Base-by-base conservation (phyloP, 2,888 invertebrate genomes). In the Bombyx huttoni region DNA sequence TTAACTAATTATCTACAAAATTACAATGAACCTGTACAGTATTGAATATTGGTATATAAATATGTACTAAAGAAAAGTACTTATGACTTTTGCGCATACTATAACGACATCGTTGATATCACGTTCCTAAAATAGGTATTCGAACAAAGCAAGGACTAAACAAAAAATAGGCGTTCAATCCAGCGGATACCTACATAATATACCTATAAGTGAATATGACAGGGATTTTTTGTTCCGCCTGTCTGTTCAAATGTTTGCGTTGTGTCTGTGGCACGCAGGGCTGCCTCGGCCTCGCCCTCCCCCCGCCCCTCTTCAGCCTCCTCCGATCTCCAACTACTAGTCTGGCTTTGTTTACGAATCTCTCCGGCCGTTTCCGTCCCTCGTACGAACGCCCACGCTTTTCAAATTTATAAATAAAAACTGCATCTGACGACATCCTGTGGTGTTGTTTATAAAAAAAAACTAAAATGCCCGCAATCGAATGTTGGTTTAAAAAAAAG, bases 291-390 rank as follows among this genome's bases (percentile, higher is more conserved):
- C n/a, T n/a, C n/a, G 67, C 64, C 63, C 64, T 67, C 62, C 67
- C 66, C 71, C 67, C 73, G 68, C 62, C 61, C 61, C 62, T 62
- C 70, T 58, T 55, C 58, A 50, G 55, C 59, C 66, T 73, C 65
- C 81, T 24, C 24, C 24, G 5, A 2, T 24, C 24, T 24, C 24
- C 24, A 24, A 5, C 24, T 5, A 24, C 24, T 24, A 87, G 87
- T 87, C 80, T 68, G 75, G 73, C 78, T 76, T 76, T 77, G 79
- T 77, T 73, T 68, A 70, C 73, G 72, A 67, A 75, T 70, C 72
- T 64, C 78, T 61, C 61, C 75, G 81, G 79, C 68, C 79, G 84
- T 78, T 70, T 70, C 76, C 64, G 65, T 57, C 53, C 54, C 53
- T 52, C 53, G 49, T 48, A 50, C 52, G 48, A 53, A 54, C 60